phyloP scores from a whole-genome alignment of 2,888 invertebrate species.

The Elysia crispata region DNA sequence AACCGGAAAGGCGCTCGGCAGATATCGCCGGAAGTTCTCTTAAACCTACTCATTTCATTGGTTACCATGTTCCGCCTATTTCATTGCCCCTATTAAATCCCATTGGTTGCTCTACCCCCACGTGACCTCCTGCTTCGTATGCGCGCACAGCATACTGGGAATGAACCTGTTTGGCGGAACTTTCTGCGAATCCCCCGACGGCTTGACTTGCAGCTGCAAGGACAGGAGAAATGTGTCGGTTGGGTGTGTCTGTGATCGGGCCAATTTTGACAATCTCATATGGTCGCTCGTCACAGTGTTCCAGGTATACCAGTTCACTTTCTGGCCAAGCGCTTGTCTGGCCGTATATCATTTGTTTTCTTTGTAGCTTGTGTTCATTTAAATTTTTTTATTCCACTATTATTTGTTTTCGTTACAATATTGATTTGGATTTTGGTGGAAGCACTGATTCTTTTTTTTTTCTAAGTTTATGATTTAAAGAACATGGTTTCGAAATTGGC shows the following conservation, averaged over 20 bases:
- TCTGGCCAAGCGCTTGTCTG: background rate
- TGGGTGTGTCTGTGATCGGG: constrained; percentile 77
- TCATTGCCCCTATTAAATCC: too few relatives aligned
- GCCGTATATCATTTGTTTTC: background rate
- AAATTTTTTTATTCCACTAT: background rate
- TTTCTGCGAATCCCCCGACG: constrained; percentile 92
- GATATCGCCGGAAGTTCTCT: too few relatives aligned
- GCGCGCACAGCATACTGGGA: constrained; percentile 97
- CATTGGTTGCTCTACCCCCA: too few relatives aligned
- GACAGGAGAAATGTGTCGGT: constrained; percentile 83
- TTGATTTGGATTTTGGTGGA: background rate
- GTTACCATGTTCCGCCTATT: too few relatives aligned
- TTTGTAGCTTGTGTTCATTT: background rate
- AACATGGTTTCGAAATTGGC: too few relatives aligned
- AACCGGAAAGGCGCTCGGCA: too few relatives aligned
- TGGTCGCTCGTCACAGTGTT: constrained; percentile 80
- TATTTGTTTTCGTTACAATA: background rate
- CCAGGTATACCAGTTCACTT: constrained; percentile 71
- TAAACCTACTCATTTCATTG: too few relatives aligned
- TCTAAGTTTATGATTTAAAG: too few relatives aligned
- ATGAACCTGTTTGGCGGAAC: constrained; percentile 99
- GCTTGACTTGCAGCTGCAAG: constrained; percentile 88
- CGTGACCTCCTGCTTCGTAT: too few relatives aligned
- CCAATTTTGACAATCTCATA: constrained; percentile 79
- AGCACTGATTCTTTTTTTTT: too few relatives aligned